These are phyloP conservation scores for Galerucella calmariensis DNA, from an alignment of 2,888 invertebrate genomes.

Conservation along the genomic window DNA sequence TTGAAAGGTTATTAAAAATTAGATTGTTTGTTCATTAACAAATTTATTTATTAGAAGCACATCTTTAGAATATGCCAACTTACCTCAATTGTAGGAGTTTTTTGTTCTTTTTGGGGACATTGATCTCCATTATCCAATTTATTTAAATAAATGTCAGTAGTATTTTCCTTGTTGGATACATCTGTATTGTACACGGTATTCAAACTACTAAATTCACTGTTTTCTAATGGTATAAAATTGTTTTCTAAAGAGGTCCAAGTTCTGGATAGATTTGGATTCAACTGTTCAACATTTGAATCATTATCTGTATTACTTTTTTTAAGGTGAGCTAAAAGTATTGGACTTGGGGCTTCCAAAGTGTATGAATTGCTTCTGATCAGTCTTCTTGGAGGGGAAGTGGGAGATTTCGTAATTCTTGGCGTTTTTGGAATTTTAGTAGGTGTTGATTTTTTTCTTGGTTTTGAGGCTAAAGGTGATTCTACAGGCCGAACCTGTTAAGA, in stretches of 20 bases:
- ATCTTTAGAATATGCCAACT: not conserved
- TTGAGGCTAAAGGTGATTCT: not conserved
- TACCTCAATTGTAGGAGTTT: conserved; percentile 49
- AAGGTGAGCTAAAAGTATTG: conserved; percentile 75
- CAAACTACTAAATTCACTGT: conserved; percentile 46
- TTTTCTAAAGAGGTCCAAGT: conserved; percentile 47
- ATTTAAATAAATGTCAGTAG: conserved; percentile 1
- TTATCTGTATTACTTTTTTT: conserved; percentile 60
- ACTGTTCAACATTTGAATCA: conserved; percentile 6
- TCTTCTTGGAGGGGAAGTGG: conserved; percentile 61
- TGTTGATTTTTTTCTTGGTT: conserved; percentile 11
- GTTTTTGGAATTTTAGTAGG: conserved; percentile 1
- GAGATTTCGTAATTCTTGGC: not conserved
- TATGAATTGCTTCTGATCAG: conserved; percentile 82
- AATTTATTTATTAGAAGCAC: too few relatives aligned
- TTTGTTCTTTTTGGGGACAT: conserved; percentile 22
- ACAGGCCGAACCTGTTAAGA: not conserved
- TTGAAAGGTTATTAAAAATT: too few relatives aligned
- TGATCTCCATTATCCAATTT: not conserved
- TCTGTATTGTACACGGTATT: conserved; percentile 45
- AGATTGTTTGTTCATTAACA: too few relatives aligned
- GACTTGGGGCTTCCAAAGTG: conserved; percentile 81
- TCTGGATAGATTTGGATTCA: conserved; percentile 28
- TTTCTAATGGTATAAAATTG: conserved; percentile 44
- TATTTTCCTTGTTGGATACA: conserved; percentile 12